phyloP scores from a whole-genome alignment of 2,113 vertebrate genomes.

The Tichodroma muraria region DNA sequence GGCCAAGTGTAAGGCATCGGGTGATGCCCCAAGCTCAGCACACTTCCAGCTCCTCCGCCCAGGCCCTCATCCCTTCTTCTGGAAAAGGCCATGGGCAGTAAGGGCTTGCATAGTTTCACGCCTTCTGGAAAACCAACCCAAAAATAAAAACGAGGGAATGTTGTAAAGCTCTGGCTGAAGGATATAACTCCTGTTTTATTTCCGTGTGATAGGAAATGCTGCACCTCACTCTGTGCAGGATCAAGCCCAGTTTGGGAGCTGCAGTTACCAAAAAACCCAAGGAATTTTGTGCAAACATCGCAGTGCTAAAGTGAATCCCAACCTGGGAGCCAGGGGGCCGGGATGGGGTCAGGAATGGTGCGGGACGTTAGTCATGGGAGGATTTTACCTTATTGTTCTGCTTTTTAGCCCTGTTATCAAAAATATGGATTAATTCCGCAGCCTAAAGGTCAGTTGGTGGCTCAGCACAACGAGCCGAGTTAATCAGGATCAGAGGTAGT shows the following conservation, averaged over 20 bases:
- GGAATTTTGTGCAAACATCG: slow-evolving; percentile 56
- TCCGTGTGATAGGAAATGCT: neutral
- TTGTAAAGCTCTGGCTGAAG: neutral
- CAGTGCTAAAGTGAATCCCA: slow-evolving; percentile 6
- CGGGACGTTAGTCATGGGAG: neutral
- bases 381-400: neutral
- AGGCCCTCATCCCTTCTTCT: neutral
- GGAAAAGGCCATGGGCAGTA: neutral
- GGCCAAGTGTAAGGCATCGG: neutral
- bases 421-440: slow-evolving; percentile 66
- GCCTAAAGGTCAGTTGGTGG: slow-evolving; percentile 66
- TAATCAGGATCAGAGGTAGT: slow-evolving; percentile 69
- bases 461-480: slow-evolving; percentile 75
- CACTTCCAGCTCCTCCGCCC: neutral
- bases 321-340: neutral
- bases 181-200: neutral
- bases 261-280: neutral
- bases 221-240: neutral
- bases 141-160: neutral
- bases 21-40: neutral
- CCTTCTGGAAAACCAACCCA: neutral
- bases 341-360: neutral
- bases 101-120: neutral
- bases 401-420: slow-evolving; percentile 69
- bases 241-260: neutral